These are phyloP conservation scores for Polyommatus icarus DNA, from an alignment of 2,888 invertebrate genomes.

Conservation along the genomic window DNA sequence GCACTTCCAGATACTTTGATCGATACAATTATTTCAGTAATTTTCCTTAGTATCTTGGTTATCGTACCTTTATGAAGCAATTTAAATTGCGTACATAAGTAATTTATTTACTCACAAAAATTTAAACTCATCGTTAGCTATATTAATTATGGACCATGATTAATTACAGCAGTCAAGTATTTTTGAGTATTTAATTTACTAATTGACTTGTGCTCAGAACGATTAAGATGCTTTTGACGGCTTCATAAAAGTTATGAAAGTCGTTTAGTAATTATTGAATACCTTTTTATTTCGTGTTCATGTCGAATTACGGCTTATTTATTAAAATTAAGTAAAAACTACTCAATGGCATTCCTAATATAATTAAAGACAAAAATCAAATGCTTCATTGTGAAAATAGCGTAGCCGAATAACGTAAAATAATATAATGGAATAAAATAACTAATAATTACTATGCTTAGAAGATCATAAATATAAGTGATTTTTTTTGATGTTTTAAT, in stretches of 20 bases:
- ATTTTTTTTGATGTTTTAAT: too few relatives aligned
- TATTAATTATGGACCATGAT: neutral
- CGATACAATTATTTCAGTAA: neutral
- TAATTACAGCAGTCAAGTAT: slow-evolving; percentile 22
- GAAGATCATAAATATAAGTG: neutral
- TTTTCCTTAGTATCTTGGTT: neutral
- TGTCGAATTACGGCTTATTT: neutral
- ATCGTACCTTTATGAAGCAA: neutral
- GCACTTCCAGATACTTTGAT: neutral
- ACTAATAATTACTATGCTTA: too few relatives aligned
- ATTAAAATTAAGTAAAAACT: neutral
- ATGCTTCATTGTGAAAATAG: neutral
- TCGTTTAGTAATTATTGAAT: slow-evolving; percentile 5
- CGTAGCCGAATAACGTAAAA: too few relatives aligned
- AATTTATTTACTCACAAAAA: neutral
- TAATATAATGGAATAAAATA: too few relatives aligned
- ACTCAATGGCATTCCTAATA: neutral
- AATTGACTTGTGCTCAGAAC: slow-evolving; percentile 10
- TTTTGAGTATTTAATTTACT: slow-evolving; percentile 17
- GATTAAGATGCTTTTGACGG: slow-evolving; percentile 16
- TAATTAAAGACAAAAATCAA: neutral
- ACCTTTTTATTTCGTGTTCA: neutral
- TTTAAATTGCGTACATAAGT: neutral
- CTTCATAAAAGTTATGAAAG: slow-evolving; percentile 5
- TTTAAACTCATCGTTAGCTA: neutral